A percentile compares a stretch with the other conserved stretches of the same genome.
Conservation (phyloP, 2,888 invertebrate genomes). For the Masnerella sp. region DNA sequence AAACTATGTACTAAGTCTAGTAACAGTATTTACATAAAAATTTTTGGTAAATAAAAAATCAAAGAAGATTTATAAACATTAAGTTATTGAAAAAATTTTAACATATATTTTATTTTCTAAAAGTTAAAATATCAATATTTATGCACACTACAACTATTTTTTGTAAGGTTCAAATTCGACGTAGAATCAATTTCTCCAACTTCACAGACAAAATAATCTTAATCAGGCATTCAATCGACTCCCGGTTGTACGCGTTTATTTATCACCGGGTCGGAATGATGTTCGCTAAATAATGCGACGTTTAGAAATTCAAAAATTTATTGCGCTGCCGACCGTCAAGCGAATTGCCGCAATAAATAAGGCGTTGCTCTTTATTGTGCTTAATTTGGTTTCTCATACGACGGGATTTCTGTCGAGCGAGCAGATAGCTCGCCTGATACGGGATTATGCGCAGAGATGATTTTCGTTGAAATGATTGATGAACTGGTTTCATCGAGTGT, state of each 20-base stretch:
- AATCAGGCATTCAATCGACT: slow-evolving; percentile 35
- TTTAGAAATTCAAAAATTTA: slow-evolving; percentile 46
- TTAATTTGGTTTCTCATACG: slow-evolving; percentile 44
- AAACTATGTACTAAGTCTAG: too few species aligned
- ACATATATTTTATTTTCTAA: too few species aligned
- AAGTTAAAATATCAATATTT: too few species aligned
- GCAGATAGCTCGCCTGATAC: slow-evolving; percentile 23
- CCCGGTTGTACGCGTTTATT: slow-evolving; percentile 45
- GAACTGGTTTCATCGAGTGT: slow-evolving; percentile 13
- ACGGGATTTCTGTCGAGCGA: slow-evolving; percentile 26
- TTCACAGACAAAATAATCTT: too few species aligned
- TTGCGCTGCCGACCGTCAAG: slow-evolving; percentile 5
- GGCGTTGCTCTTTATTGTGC: slow-evolving; percentile 40
- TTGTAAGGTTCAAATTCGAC: too few species aligned
- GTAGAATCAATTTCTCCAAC: too few species aligned
- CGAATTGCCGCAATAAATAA: slow-evolving; percentile 39
- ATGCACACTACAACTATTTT: too few species aligned
- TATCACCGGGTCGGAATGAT: slow-evolving; percentile 15
- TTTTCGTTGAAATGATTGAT: slow-evolving; percentile 39
- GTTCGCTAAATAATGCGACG: slow-evolving; percentile 28
- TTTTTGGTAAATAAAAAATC: too few species aligned
- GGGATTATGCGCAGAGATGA: slow-evolving; percentile 29
- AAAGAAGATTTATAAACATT: too few species aligned
- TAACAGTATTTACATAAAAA: too few species aligned
- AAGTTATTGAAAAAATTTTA: too few species aligned